These are phyloP conservation scores for Bovichtus diacanthus DNA, from an alignment of 2,797 vertebrate genomes.

Conservation along the genomic window DNA sequence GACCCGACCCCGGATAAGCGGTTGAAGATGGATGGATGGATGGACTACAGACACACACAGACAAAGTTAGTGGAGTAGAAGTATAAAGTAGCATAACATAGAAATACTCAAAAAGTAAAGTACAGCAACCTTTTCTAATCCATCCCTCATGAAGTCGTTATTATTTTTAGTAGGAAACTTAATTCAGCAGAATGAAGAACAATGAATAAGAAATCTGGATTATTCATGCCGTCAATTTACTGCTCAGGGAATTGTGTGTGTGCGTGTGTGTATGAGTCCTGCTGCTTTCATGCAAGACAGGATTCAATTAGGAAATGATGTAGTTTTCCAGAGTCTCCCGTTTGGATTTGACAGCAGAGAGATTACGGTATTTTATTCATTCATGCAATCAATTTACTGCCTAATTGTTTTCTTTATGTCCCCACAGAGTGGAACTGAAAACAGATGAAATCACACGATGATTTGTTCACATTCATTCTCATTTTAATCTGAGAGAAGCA, in stretches of 20 bases:
- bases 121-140: too few relatives aligned
- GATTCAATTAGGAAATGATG: slow-evolving; percentile 65
- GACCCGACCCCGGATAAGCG: too few relatives aligned
- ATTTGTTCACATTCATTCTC: not conserved
- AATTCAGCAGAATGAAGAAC: slow-evolving; percentile 27
- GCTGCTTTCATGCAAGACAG: slow-evolving; percentile 49
- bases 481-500: not conserved
- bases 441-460: not conserved
- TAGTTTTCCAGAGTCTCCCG: slow-evolving; percentile 44
- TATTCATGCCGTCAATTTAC: slow-evolving; percentile 48
- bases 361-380: slow-evolving; percentile 53
- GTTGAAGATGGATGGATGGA: too few relatives aligned
- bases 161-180: slow-evolving; percentile 6
- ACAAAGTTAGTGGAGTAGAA: too few relatives aligned
- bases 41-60: too few relatives aligned
- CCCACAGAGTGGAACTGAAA: not conserved
- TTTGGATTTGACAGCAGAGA: slow-evolving; percentile 49
- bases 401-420: too few relatives aligned
- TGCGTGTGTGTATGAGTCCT: slow-evolving; percentile 5
- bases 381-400: slow-evolving; percentile 46
- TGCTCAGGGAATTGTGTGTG: slow-evolving; percentile 30
- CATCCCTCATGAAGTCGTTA: not conserved
- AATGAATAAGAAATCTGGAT: slow-evolving; percentile 32
- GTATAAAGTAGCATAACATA: too few relatives aligned
- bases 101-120: too few relatives aligned